Percentiles rank a stretch among this genome's conserved stretches.
These are phyloP conservation scores for Eremophila alpestris DNA, from an alignment of 2,797 vertebrate species.

Conservation along the genomic window DNA sequence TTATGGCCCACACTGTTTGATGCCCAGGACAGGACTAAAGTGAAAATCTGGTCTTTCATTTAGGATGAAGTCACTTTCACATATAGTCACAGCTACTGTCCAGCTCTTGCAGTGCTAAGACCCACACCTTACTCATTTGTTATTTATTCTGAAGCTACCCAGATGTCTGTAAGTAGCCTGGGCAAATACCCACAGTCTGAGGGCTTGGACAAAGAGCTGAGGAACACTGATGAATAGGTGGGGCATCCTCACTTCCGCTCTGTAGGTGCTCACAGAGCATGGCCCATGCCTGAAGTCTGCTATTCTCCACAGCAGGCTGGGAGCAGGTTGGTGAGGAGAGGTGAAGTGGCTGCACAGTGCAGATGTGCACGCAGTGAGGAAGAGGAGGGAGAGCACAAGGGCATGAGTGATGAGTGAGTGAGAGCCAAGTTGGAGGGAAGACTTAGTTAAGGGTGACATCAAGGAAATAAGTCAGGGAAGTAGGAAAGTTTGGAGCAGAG, in stretches of 20 bases:
- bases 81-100: not conserved
- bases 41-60: not conserved
- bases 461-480: not conserved
- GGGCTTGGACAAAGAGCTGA: not conserved
- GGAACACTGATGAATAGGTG: not conserved
- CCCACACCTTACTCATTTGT: not conserved
- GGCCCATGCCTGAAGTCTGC: not conserved
- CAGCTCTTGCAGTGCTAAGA: not conserved
- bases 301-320: not conserved
- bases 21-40: not conserved
- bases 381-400: not conserved
- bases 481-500: not conserved
- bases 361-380: not conserved
- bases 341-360: not conserved
- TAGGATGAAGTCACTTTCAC: not conserved
- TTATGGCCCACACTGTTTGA: not conserved
- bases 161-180: not conserved
- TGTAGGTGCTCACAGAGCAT: not conserved
- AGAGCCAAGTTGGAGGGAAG: not conserved
- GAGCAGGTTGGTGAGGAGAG: not conserved
- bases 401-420: too few relatives aligned
- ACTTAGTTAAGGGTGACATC: not conserved
- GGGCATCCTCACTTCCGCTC: not conserved
- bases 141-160: not conserved
- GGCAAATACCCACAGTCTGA: not conserved